Evolutionary conservation across 2,888 invertebrate genomes (phyloP).

Genomic region (Gymnoscelis rufifasciata): DNA sequence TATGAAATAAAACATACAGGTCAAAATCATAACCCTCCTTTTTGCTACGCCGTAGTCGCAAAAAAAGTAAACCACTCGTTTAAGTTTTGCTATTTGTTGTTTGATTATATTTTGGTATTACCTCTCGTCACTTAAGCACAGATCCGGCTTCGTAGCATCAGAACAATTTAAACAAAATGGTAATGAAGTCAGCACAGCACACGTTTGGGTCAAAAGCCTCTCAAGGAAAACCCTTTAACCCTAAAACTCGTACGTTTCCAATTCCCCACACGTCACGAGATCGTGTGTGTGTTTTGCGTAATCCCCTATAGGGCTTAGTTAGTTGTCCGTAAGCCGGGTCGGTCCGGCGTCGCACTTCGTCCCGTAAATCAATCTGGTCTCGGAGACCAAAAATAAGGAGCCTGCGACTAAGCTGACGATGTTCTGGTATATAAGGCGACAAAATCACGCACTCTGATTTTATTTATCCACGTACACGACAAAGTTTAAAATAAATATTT

Average conservation of each 20-base stretch:
- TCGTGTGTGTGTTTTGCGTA: slow-evolving; percentile 64
- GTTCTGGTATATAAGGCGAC: slow-evolving; percentile 1
- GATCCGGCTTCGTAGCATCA: too few species aligned
- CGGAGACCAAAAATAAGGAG: slow-evolving; percentile 34
- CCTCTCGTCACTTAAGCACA: too few species aligned
- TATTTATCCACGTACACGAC: too few species aligned
- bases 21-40: too few species aligned
- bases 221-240: slow-evolving; percentile 17
- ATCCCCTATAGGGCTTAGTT: slow-evolving; percentile 67
- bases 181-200: too few species aligned
- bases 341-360: slow-evolving; percentile 59
- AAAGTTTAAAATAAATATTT: background rate
- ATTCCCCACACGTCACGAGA: slow-evolving; percentile 60
- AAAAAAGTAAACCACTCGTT: too few species aligned
- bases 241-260: slow-evolving; percentile 42
- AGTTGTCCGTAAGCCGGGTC: slow-evolving; percentile 55
- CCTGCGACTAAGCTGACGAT: slow-evolving; percentile 23
- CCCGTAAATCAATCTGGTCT: slow-evolving; percentile 72
- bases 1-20: too few species aligned
- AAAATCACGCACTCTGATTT: background rate
- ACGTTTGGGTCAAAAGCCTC: too few species aligned
- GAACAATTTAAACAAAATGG: too few species aligned
- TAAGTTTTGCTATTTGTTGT: too few species aligned
- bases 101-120: too few species aligned
- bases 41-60: too few species aligned